phyloP scores from a whole-genome alignment of 2,797 vertebrate genomes.

The Enteromius trimaculatus region DNA sequence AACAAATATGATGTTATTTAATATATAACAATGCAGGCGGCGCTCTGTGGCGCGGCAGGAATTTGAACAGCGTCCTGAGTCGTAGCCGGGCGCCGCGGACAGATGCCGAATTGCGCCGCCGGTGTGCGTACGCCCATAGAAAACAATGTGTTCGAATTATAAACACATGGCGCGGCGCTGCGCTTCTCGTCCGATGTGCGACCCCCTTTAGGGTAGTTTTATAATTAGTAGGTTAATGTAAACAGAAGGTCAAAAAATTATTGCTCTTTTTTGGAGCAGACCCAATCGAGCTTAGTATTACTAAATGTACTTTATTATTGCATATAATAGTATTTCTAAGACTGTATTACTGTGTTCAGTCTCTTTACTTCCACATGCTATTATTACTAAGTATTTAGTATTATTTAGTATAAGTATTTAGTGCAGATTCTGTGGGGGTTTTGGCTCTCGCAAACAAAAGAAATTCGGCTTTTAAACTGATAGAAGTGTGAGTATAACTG shows the following conservation, averaged over 20 bases:
- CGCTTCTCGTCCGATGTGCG: no score
- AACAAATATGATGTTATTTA: no score
- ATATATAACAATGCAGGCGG: no score
- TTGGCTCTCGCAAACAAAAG: background rate
- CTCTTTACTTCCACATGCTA: background rate
- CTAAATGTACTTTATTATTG: background rate
- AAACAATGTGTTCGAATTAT: no score
- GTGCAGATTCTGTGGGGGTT: background rate
- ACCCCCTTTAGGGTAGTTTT: no score
- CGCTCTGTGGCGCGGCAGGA: no score
- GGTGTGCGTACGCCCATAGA: no score
- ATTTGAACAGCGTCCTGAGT: no score
- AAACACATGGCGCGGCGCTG: no score
- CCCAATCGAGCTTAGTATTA: background rate
- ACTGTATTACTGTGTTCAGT: background rate
- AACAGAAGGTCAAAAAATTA: background rate
- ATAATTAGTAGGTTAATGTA: no score
- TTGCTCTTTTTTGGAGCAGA: background rate
- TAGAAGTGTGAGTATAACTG: background rate
- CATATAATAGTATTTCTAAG: background rate
- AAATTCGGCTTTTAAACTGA: background rate
- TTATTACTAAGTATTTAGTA: background rate
- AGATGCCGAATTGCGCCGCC: no score
- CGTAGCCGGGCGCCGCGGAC: no score
- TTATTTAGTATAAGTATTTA: background rate